These are phyloP conservation scores for Scaptodrosophila lebanonensis DNA, from an alignment of 1,140 invertebrate species.

Conservation along the genomic window DNA sequence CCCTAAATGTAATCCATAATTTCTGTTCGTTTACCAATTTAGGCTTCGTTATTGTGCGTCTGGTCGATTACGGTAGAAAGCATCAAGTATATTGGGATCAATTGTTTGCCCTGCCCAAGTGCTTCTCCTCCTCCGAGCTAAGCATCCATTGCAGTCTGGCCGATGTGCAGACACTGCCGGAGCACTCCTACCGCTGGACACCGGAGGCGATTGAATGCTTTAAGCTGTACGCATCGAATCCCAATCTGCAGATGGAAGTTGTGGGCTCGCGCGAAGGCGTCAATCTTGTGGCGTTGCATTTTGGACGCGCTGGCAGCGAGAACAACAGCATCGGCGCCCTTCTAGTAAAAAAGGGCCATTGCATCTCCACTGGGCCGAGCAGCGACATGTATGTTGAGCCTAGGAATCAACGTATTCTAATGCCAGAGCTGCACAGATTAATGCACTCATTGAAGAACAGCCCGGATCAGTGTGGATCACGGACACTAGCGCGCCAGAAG, in stretches of 20 bases:
- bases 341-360: slow-evolving; percentile 44
- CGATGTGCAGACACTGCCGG: slow-evolving; percentile 58
- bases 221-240: slow-evolving; percentile 49
- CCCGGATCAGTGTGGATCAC: too few relatives aligned
- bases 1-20: neutral
- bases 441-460: too few relatives aligned
- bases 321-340: slow-evolving; percentile 40
- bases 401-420: too few relatives aligned
- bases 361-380: slow-evolving; percentile 42
- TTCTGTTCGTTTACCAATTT: neutral
- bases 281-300: slow-evolving; percentile 34
- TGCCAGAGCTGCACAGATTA: too few relatives aligned
- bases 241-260: slow-evolving; percentile 43
- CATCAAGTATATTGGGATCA: slow-evolving; percentile 43
- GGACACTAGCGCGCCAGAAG: neutral
- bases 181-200: slow-evolving; percentile 51
- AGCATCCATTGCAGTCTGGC: slow-evolving; percentile 49
- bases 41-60: slow-evolving; percentile 46
- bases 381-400: slow-evolving; percentile 20
- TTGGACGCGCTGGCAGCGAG: slow-evolving; percentile 21
- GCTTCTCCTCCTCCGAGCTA: slow-evolving; percentile 32
- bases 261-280: slow-evolving; percentile 1
- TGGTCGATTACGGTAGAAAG: slow-evolving; percentile 51
- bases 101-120: slow-evolving; percentile 30
- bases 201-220: slow-evolving; percentile 32